Conservation (phyloP, 2,113 vertebrate genomes). For the Odobenus rosmarus region DNA sequence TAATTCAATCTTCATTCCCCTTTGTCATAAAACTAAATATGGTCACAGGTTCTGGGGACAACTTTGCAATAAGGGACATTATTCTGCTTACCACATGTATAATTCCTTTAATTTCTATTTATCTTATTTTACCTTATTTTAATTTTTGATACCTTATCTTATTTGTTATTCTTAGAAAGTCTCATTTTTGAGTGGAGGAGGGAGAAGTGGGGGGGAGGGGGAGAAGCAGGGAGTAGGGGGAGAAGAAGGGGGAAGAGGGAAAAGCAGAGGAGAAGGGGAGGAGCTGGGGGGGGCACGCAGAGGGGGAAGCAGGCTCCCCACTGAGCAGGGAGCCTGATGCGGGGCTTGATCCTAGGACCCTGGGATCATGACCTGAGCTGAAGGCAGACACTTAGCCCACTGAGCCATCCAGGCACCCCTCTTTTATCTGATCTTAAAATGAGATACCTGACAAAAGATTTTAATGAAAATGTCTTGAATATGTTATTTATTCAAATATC, state of each 20-base stretch:
- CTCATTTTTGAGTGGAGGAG: background rate
- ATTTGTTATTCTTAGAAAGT: background rate
- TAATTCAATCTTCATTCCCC: background rate
- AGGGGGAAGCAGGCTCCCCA: too few species aligned
- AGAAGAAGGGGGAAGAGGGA: too few species aligned
- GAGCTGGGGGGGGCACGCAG: too few species aligned
- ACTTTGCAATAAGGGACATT: background rate
- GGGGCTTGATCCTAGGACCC: too few species aligned
- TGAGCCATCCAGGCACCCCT: too few species aligned
- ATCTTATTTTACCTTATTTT: background rate
- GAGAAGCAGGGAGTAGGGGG: too few species aligned
- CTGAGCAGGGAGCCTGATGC: too few species aligned
- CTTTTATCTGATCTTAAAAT: background rate
- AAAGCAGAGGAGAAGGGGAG: too few species aligned
- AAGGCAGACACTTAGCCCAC: too few species aligned
- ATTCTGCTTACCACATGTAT: background rate
- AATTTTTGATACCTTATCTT: background rate
- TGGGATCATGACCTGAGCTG: too few species aligned
- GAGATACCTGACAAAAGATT: background rate
- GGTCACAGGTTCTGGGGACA: background rate
- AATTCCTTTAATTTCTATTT: background rate
- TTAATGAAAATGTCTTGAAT: background rate
- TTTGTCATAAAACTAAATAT: background rate
- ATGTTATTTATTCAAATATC: slow-evolving; percentile 1
- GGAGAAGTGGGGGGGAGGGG: too few species aligned